Evolutionary conservation across 2,113 vertebrate genomes (phyloP).

Genomic region (Crypturellus undulatus): DNA sequence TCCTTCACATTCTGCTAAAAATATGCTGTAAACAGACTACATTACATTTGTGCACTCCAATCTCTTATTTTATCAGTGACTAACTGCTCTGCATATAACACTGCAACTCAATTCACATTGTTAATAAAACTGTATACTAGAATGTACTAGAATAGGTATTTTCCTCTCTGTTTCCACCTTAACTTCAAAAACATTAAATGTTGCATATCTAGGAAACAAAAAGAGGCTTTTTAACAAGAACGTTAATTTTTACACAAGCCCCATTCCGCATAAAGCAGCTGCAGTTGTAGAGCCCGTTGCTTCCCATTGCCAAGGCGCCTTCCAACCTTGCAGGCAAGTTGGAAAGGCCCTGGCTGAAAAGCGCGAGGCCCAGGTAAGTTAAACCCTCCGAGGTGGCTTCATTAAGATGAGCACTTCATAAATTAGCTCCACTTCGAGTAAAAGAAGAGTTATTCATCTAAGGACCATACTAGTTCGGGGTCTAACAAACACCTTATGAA

Average conservation of each 20-base stretch:
- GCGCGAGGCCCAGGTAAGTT: rapidly evolving
- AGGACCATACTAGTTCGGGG: neutral
- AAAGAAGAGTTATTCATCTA: neutral
- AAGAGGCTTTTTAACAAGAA: slow-evolving; percentile 6
- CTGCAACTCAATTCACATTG: slow-evolving; percentile 31
- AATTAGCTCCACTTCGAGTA: neutral
- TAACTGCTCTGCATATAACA: slow-evolving; percentile 52
- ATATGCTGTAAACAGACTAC: neutral
- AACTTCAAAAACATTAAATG: slow-evolving; percentile 57
- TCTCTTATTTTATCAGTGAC: slow-evolving; percentile 60
- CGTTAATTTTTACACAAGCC: slow-evolving; percentile 45
- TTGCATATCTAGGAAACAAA: slow-evolving; percentile 27
- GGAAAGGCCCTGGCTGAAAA: neutral
- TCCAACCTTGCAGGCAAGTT: neutral
- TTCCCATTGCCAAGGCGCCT: neutral
- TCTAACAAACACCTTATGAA: neutral
- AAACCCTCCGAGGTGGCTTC: neutral
- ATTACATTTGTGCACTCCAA: slow-evolving; percentile 45
- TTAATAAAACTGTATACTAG: slow-evolving; percentile 61
- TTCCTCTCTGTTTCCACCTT: slow-evolving; percentile 49
- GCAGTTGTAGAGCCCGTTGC: neutral
- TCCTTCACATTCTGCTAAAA: neutral
- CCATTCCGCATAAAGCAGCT: slow-evolving; percentile 13
- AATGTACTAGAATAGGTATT: neutral
- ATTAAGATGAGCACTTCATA: neutral